A percentile compares a stretch with the other conserved stretches of the same genome.
Conservation (phyloP, 2,888 invertebrate genomes). For the Abrostola tripartita region DNA sequence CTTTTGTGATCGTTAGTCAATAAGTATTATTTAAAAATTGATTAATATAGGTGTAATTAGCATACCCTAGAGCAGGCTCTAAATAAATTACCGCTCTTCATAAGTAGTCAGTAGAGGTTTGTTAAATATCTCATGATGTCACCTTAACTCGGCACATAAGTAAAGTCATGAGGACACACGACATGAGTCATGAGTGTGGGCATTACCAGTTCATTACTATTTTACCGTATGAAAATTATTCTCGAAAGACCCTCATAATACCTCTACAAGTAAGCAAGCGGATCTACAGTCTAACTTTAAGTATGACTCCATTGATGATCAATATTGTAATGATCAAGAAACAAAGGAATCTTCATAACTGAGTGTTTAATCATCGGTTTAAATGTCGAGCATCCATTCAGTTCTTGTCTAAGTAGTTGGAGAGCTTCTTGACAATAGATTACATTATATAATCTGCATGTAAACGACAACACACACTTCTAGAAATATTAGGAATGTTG, state of each 20-base stretch:
- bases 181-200: constrained; percentile 22
- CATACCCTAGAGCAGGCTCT: background rate
- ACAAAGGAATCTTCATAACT: constrained; percentile 32
- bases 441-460: constrained; percentile 44
- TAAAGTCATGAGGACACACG: constrained; percentile 27
- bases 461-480: constrained; percentile 25
- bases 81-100: background rate
- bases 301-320: constrained; percentile 51
- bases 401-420: constrained; percentile 15
- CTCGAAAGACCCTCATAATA: constrained; percentile 28
- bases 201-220: too few species aligned
- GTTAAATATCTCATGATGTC: constrained; percentile 44
- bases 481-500: constrained; percentile 38
- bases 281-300: constrained; percentile 26
- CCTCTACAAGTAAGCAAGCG: constrained; percentile 7
- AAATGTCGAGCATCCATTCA: constrained; percentile 13
- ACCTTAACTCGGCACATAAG: constrained; percentile 34
- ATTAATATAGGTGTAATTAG: too few species aligned
- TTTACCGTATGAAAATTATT: constrained; percentile 25
- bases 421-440: constrained; percentile 45
- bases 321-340: constrained; percentile 23
- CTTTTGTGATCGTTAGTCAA: too few species aligned
- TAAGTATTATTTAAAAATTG: too few species aligned
- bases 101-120: constrained; percentile 32
- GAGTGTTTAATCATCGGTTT: constrained; percentile 18